Evolutionary conservation across 30 jellyfish, hydroid and myxozoan species (phyloP).

Genomic region (Mastigias papua): DNA sequence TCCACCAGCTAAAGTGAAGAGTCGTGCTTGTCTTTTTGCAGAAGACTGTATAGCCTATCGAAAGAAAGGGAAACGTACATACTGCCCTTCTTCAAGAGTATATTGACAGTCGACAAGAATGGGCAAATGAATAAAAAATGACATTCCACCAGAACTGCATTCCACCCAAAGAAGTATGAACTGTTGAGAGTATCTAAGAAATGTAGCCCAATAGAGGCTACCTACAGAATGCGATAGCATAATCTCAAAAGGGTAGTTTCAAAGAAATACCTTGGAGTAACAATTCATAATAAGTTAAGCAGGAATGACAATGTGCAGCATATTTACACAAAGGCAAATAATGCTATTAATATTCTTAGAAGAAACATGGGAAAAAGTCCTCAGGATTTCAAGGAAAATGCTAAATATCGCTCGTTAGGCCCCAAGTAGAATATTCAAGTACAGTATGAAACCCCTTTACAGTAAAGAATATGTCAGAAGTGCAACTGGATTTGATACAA

Average conservation of each 20-base stretch:
- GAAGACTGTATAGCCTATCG: slow-evolving; percentile 27
- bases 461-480: no score
- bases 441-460: no score
- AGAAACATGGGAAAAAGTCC: slow-evolving; percentile 18
- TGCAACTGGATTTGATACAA: not conserved
- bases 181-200: no score
- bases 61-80: slow-evolving; percentile 8
- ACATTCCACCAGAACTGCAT: no score
- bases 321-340: slow-evolving; percentile 17
- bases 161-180: slow-evolving; percentile 23
- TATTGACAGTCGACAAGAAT: slow-evolving; percentile 2
- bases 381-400: not conserved
- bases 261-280: slow-evolving; percentile 52
- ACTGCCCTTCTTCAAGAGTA: not conserved
- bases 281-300: slow-evolving; percentile 5
- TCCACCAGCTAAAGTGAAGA: slow-evolving; percentile 17
- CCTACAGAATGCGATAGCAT: not conserved
- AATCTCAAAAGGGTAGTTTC: slow-evolving; percentile 32
- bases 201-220: not conserved
- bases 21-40: slow-evolving; percentile 11
- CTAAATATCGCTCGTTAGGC: not conserved
- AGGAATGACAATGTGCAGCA: slow-evolving; percentile 14
- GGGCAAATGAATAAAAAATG: slow-evolving; percentile 32
- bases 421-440: no score
- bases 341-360: not conserved